Evolutionary conservation across 1,140 invertebrate species (phyloP).

Genomic region (Cyrtorhinus lividipennis): DNA sequence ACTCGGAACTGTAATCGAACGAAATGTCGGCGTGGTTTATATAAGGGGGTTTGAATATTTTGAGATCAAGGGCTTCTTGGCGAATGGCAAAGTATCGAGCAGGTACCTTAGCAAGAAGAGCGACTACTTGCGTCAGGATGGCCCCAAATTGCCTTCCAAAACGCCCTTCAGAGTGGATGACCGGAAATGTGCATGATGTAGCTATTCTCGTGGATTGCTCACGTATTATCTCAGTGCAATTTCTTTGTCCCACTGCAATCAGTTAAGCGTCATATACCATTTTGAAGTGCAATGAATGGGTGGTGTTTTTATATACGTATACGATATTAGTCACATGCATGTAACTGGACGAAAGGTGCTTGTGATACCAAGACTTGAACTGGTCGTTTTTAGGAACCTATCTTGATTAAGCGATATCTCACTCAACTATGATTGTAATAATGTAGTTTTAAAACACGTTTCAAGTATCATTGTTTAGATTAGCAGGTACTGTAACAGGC

Average conservation of each 20-base stretch:
- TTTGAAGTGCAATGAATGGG: not conserved
- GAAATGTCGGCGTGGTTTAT: not conserved
- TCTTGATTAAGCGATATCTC: too few species aligned
- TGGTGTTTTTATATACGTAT: too few species aligned
- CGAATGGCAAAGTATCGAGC: not conserved
- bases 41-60: not conserved
- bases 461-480: too few species aligned
- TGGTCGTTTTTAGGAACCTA: too few species aligned
- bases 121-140: constrained; percentile 2
- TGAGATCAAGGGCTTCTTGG: not conserved
- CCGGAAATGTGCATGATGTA: not conserved
- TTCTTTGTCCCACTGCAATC: not conserved
- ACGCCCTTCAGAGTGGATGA: not conserved
- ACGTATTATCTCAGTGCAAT: not conserved
- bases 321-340: too few species aligned
- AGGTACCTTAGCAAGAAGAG: not conserved
- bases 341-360: too few species aligned
- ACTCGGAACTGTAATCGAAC: not conserved
- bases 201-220: not conserved
- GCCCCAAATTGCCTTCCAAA: not conserved
- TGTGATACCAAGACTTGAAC: too few species aligned
- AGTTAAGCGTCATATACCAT: not conserved
- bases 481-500: too few species aligned
- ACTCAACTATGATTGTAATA: too few species aligned
- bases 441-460: too few species aligned